Base-by-base conservation (phyloP, 2,797 vertebrate species). In the Peromyscus eremicus region DNA sequence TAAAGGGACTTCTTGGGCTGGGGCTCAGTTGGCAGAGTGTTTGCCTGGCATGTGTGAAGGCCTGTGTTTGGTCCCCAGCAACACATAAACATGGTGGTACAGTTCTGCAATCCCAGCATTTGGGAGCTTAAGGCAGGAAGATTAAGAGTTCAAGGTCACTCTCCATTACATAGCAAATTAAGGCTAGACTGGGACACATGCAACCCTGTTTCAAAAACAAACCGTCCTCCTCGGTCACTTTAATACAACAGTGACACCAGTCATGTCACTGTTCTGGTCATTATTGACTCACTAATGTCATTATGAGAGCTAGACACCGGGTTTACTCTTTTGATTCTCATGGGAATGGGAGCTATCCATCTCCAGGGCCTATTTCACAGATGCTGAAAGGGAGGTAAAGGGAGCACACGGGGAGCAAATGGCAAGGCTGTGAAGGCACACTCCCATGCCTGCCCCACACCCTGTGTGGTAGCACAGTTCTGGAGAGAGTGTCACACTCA, bases 331-430 rank as follows among this genome's bases (percentile, higher is more conserved):
- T 82, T 62, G 62, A 21, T 82, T 46, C 40, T 66, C 66, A 6
- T 1, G 0, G 62, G 19, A 5, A 40, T 19, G 7, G 0, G 0
- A 19, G 0, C 32, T 34, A 12, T 23, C 10, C 37, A 55, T 23
- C 1, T 57, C 6, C 0, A 2, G 0, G 8, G n/a, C 68, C 79
- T 76, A 32, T n/a, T 89, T 92, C 68, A 77, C 52, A 57, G 85
- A 66, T 1, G 49, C 32, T 9, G 13, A 83, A 46, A 82, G 8
- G 1, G 62, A 83, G 68, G 57, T 1, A 5, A 13, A 5, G 85
- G 37, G 40, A 19, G 66, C 52, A 17, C 52, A 8, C 2, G 27
- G 27, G 21, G 2, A 68, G 85, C 43, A 29, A 6, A 34, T 4
- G 82, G 57, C 60, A 40, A 71, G 32, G 29, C 43, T 32, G 86